phyloP scores from a whole-genome alignment of 2,113 vertebrate genomes.

The Desmodus rotundus region DNA sequence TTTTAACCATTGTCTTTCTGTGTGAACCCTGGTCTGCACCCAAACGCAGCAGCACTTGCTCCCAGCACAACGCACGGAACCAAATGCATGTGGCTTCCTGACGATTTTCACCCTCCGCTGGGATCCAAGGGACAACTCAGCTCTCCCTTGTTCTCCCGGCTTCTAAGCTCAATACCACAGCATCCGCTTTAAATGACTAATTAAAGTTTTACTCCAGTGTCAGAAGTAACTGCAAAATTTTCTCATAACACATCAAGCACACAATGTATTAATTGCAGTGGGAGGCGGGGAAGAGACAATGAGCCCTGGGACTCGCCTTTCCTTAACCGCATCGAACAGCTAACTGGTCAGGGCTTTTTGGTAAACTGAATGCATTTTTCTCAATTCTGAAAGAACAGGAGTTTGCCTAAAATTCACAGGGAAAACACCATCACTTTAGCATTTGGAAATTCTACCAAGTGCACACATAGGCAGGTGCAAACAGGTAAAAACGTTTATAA shows the following conservation, averaged over 20 bases:
- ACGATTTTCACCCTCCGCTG: background rate
- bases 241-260: background rate
- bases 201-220: constrained; percentile 3
- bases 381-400: background rate
- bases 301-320: background rate
- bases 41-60: background rate
- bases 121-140: background rate
- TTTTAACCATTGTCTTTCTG: constrained; percentile 35
- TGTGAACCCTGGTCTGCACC: background rate
- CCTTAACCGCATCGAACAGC: background rate
- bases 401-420: background rate
- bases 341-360: background rate
- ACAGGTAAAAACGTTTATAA: background rate
- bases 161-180: constrained; percentile 3
- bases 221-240: background rate
- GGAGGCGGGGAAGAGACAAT: background rate
- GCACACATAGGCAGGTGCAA: background rate
- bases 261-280: background rate
- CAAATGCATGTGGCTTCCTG: background rate
- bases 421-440: background rate
- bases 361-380: background rate
- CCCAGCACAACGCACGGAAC: background rate
- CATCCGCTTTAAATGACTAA: background rate
- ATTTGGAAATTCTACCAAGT: background rate
- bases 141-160: background rate